Percentiles rank a stretch among this genome's conserved stretches.
These are phyloP conservation scores for Phlogophora meticulosa DNA, from an alignment of 2,888 invertebrate species.

Conservation along the genomic window DNA sequence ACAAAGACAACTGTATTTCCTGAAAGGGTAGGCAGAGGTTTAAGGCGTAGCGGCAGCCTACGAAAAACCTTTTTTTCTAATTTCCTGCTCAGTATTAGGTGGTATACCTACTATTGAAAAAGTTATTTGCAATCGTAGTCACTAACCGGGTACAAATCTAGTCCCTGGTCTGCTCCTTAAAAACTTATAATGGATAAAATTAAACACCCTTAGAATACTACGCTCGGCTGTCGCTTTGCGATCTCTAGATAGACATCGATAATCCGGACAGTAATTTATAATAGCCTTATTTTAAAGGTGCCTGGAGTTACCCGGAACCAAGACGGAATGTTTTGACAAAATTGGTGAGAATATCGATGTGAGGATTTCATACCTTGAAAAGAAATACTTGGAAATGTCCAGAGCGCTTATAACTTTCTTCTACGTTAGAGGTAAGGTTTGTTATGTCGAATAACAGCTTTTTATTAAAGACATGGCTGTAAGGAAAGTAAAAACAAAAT, in stretches of 20 bases:
- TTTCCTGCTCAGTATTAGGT: too few species aligned
- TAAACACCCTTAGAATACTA: not conserved
- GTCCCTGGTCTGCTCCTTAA: not conserved
- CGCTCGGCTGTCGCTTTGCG: too few species aligned
- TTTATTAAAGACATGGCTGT: too few species aligned
- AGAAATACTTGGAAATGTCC: conserved; percentile 69
- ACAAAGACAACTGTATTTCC: too few species aligned
- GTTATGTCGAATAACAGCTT: too few species aligned
- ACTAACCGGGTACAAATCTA: not conserved
- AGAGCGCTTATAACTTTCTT: conserved; percentile 79
- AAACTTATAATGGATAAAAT: not conserved
- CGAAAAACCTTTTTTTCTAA: too few species aligned
- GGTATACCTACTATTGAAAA: too few species aligned
- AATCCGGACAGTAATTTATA: not conserved
- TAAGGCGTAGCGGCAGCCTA: too few species aligned
- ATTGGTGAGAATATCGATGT: conserved; percentile 66
- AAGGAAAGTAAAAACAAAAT: too few species aligned
- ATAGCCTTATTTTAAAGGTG: conserved; percentile 59
- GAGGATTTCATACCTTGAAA: conserved; percentile 65
- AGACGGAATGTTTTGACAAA: conserved; percentile 68
- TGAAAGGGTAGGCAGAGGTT: too few species aligned
- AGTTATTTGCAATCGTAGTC: too few species aligned
- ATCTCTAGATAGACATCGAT: not conserved
- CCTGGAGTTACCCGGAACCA: conserved; percentile 68
- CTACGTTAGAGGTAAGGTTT: conserved; percentile 73